Conservation (phyloP, 1,140 invertebrate species). For the Drosophila neocordata region DNA sequence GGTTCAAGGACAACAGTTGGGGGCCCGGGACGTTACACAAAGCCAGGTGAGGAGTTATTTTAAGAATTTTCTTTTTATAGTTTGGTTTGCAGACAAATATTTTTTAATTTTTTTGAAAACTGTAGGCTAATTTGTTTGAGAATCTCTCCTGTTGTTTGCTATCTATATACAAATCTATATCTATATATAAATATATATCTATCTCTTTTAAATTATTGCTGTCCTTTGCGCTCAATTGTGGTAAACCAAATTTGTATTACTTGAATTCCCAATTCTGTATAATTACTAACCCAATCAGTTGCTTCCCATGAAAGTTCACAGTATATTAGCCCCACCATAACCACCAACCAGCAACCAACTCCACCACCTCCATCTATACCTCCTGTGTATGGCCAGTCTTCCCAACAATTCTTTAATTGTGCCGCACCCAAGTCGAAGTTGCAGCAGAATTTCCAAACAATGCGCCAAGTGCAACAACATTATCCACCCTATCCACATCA, state of each 20-base stretch:
- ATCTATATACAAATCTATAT: constrained; percentile 27
- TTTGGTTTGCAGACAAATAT: background rate
- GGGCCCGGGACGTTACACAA: constrained; percentile 70
- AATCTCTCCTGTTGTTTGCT: constrained; percentile 60
- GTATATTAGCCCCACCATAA: constrained; percentile 55
- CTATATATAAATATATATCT: constrained; percentile 28
- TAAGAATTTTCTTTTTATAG: background rate
- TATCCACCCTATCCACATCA: constrained; percentile 83
- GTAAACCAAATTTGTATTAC: constrained; percentile 45
- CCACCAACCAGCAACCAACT: constrained; percentile 23
- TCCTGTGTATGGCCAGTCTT: background rate
- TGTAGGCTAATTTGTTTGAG: constrained; percentile 58
- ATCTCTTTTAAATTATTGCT: constrained; percentile 54
- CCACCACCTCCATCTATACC: constrained; percentile 1
- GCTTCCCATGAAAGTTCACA: constrained; percentile 70
- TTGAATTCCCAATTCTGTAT: constrained; percentile 13
- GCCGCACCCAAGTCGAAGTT: constrained; percentile 82
- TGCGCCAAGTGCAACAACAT: constrained; percentile 81
- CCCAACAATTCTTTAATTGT: constrained; percentile 74
- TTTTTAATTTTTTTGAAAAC: background rate
- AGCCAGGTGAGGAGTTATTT: constrained; percentile 62
- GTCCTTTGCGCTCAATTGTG: constrained; percentile 47
- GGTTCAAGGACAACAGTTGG: constrained; percentile 67
- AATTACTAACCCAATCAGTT: constrained; percentile 65
- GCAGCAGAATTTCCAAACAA: constrained; percentile 82